These are phyloP conservation scores for Drosophila novamexicana DNA, from an alignment of 1,140 invertebrate genomes.

Conservation along the genomic window DNA sequence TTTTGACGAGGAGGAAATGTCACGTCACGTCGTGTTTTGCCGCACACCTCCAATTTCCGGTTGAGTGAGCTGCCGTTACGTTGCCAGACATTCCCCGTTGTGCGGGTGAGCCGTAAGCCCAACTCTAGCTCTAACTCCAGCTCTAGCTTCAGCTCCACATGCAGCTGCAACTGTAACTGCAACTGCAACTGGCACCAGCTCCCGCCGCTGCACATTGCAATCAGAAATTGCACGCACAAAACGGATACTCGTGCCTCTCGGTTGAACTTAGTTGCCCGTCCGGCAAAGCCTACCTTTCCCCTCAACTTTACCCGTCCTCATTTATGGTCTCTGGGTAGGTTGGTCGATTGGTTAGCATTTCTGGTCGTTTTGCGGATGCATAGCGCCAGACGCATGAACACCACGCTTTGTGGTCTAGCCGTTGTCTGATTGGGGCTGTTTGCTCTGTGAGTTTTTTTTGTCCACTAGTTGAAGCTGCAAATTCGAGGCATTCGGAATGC, in stretches of 20 bases:
- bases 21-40: slow-evolving; percentile 84
- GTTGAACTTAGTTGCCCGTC: slow-evolving; percentile 14
- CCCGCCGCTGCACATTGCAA: slow-evolving; percentile 40
- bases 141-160: not conserved
- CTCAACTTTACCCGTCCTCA: not conserved
- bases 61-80: slow-evolving; percentile 73
- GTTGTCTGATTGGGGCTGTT: slow-evolving; percentile 28
- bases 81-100: slow-evolving; percentile 28
- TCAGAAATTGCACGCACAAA: slow-evolving; percentile 70
- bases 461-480: not conserved
- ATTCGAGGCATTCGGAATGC: not conserved
- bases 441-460: too few relatives aligned
- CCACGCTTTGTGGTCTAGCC: slow-evolving; percentile 59
- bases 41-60: slow-evolving; percentile 85
- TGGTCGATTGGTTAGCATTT: slow-evolving; percentile 56
- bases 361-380: slow-evolving; percentile 68
- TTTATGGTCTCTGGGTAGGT: slow-evolving; percentile 20
- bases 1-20: slow-evolving; percentile 85
- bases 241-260: slow-evolving; percentile 27
- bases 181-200: not conserved
- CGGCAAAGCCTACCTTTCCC: not conserved
- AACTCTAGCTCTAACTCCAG: slow-evolving; percentile 20
- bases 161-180: slow-evolving; percentile 6
- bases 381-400: slow-evolving; percentile 44
- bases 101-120: slow-evolving; percentile 27